Percentiles rank a stretch among this genome's conserved stretches.
These are phyloP conservation scores for Bombus confusus DNA, from an alignment of 1,140 invertebrate genomes.

Conservation along the genomic window DNA sequence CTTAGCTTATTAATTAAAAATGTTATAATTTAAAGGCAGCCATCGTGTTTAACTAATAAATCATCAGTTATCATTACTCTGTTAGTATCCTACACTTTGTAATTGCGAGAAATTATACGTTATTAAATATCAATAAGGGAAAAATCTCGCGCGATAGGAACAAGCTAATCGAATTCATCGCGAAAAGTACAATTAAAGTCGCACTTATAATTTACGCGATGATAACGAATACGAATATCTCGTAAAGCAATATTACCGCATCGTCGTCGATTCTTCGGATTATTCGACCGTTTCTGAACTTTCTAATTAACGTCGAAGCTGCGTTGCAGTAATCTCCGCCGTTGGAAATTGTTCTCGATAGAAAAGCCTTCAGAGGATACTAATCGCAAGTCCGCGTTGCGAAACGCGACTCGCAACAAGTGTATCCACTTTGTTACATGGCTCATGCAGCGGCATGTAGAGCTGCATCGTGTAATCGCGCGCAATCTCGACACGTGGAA, in stretches of 20 bases:
- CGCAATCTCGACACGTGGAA: conserved; percentile 19
- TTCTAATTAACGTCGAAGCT: neutral
- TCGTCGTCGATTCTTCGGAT: neutral
- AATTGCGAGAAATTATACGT: too few relatives aligned
- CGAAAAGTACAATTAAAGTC: too few relatives aligned
- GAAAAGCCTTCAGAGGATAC: too few relatives aligned
- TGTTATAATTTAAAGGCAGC: too few relatives aligned
- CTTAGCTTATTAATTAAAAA: too few relatives aligned
- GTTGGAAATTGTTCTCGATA: neutral
- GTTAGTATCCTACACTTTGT: too few relatives aligned
- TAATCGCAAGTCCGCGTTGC: neutral
- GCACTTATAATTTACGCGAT: too few relatives aligned
- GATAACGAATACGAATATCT: neutral
- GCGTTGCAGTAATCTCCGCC: neutral
- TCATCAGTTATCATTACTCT: too few relatives aligned
- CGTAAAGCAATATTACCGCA: neutral
- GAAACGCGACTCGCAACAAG: neutral
- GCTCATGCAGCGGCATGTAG: neutral
- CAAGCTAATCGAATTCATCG: too few relatives aligned
- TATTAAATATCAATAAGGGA: too few relatives aligned
- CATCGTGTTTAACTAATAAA: too few relatives aligned
- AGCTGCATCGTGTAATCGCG: conserved; percentile 13
- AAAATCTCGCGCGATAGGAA: too few relatives aligned
- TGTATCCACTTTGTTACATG: neutral
- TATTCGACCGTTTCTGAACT: neutral